phyloP scores from a whole-genome alignment of 1,140 invertebrate genomes.

The Conus betulinus region DNA sequence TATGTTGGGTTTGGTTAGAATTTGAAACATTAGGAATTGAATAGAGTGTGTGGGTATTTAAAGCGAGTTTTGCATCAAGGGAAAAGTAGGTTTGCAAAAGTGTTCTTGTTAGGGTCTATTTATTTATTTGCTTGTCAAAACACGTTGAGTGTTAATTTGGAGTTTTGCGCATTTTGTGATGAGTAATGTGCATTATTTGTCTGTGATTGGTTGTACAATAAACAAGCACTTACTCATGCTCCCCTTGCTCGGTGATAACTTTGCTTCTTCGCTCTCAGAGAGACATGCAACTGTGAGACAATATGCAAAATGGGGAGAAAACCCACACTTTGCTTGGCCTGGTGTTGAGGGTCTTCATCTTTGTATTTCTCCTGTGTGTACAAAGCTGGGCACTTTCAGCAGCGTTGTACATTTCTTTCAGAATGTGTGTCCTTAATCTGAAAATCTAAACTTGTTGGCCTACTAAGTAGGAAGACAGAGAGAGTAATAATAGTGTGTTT shows the following conservation, averaged over 20 bases:
- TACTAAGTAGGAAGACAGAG: not conserved
- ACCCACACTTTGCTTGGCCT: not conserved
- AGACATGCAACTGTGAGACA: not conserved
- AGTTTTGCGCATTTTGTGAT: not conserved
- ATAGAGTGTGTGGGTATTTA: no score
- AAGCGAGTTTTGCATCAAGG: no score
- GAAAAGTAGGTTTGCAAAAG: no score
- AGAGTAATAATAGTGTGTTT: not conserved
- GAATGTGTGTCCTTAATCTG: not conserved
- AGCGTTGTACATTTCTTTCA: not conserved
- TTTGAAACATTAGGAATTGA: no score
- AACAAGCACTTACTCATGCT: not conserved
- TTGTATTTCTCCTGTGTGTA: not conserved
- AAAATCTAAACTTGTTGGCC: not conserved
- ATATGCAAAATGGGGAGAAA: not conserved
- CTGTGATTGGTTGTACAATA: conserved; percentile 1
- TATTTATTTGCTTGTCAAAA: not conserved
- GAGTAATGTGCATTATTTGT: not conserved
- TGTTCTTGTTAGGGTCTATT: not conserved
- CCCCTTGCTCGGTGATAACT: not conserved
- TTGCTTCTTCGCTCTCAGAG: not conserved
- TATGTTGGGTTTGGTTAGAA: no score
- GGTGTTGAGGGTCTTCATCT: not conserved
- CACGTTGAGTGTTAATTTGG: not conserved
- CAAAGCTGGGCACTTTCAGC: not conserved